These are phyloP conservation scores for Gandaritis pyraliata DNA, from an alignment of 2,888 invertebrate species.

Conservation along the genomic window DNA sequence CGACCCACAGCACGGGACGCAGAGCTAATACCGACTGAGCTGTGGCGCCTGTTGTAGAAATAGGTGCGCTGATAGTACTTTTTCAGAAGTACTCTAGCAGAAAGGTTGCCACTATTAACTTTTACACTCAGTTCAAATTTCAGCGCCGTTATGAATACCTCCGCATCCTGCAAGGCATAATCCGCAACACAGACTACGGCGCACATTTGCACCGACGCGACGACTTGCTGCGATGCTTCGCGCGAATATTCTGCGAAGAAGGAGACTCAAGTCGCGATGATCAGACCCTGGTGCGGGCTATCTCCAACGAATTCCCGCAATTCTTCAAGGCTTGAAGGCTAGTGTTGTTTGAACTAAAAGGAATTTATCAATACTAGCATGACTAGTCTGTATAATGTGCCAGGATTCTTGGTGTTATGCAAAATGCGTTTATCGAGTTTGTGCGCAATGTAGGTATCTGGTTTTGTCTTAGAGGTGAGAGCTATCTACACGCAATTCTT, in stretches of 20 bases:
- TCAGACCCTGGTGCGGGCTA: constrained; percentile 91
- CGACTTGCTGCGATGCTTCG: constrained; percentile 93
- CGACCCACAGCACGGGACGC: no score
- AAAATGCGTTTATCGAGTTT: no score
- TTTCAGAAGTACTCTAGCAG: no score
- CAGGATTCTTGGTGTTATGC: no score
- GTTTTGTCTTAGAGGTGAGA: no score
- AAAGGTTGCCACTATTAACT: no score
- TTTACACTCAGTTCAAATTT: constrained; percentile 19
- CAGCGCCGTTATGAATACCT: constrained; percentile 92
- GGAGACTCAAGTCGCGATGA: constrained; percentile 89
- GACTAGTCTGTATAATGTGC: no score
- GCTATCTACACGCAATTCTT: no score
- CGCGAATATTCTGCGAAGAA: constrained; percentile 94
- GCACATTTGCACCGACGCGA: constrained; percentile 92
- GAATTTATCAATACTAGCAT: background rate
- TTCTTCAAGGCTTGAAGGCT: constrained; percentile 86
- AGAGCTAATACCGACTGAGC: no score
- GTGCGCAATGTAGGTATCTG: no score
- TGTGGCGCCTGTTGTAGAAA: no score
- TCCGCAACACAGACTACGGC: constrained; percentile 92
- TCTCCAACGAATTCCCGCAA: constrained; percentile 93
- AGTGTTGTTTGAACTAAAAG: background rate
- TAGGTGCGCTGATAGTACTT: no score
- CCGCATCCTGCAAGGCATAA: constrained; percentile 90